A percentile compares a stretch with the other conserved stretches of the same genome.
phyloP scores from a whole-genome alignment of 1,140 invertebrate species.

The Pentalonia nigronervosa region DNA sequence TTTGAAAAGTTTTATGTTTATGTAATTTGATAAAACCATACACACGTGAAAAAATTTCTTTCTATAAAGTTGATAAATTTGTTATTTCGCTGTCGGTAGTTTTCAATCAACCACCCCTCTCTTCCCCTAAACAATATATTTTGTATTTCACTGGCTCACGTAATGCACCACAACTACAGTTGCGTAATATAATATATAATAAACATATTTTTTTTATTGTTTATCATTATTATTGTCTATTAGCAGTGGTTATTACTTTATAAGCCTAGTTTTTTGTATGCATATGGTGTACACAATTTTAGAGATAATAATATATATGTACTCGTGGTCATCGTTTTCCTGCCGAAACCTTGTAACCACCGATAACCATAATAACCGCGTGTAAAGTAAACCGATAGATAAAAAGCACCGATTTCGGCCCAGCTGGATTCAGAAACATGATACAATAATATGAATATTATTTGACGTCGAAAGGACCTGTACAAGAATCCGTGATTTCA shows the following conservation, averaged over 20 bases:
- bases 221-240: no score
- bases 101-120: neutral
- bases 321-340: neutral
- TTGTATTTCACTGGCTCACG: neutral
- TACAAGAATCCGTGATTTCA: neutral
- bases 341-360: neutral
- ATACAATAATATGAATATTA: neutral
- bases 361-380: neutral
- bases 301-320: neutral
- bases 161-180: neutral
- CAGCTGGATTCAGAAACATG: neutral
- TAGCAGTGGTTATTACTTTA: neutral
- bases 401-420: neutral
- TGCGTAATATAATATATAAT: no score
- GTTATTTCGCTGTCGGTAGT: no score
- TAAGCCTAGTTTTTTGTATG: neutral
- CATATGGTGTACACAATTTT: neutral
- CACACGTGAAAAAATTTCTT: no score
- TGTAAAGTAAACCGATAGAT: neutral
- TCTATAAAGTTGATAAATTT: no score
- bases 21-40: neutral
- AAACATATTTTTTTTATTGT: no score
- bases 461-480: neutral
- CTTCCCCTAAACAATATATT: neutral
- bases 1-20: neutral